Conservation (phyloP, 1,140 invertebrate species). For the Lethrus apterus region DNA sequence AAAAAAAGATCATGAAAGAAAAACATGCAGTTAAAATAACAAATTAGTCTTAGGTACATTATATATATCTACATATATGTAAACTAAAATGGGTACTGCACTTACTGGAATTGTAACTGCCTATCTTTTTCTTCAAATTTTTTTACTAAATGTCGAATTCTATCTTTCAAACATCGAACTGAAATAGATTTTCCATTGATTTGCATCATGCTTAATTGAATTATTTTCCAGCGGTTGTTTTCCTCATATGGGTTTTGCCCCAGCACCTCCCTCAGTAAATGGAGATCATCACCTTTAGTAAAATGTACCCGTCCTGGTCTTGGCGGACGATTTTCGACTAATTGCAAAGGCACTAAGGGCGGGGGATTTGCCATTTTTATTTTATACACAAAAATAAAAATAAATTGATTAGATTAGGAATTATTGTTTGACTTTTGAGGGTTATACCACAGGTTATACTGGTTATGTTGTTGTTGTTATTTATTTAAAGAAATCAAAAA, state of each 20-base stretch:
- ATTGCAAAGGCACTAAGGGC: too few relatives aligned
- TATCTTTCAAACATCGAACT: neutral
- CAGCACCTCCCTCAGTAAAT: neutral
- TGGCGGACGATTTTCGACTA: too few relatives aligned
- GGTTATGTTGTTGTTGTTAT: too few relatives aligned
- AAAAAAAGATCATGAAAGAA: neutral
- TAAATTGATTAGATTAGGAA: too few relatives aligned
- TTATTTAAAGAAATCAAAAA: too few relatives aligned
- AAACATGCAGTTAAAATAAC: neutral
- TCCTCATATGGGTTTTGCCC: constrained; percentile 1
- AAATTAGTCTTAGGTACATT: neutral
- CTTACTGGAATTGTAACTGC: too few relatives aligned
- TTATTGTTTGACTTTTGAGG: too few relatives aligned
- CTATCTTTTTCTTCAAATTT: neutral
- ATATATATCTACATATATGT: too few relatives aligned
- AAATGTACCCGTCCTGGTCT: neutral
- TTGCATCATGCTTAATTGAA: neutral
- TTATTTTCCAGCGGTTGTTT: neutral
- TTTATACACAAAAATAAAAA: too few relatives aligned
- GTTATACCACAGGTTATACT: too few relatives aligned
- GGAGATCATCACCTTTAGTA: constrained; percentile 1
- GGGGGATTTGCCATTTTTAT: too few relatives aligned
- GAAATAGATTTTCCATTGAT: neutral
- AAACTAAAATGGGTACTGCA: too few relatives aligned
- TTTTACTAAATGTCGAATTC: neutral